Evolutionary conservation across 2,113 vertebrate genomes (phyloP).

Genomic region (Centropus bengalensis): DNA sequence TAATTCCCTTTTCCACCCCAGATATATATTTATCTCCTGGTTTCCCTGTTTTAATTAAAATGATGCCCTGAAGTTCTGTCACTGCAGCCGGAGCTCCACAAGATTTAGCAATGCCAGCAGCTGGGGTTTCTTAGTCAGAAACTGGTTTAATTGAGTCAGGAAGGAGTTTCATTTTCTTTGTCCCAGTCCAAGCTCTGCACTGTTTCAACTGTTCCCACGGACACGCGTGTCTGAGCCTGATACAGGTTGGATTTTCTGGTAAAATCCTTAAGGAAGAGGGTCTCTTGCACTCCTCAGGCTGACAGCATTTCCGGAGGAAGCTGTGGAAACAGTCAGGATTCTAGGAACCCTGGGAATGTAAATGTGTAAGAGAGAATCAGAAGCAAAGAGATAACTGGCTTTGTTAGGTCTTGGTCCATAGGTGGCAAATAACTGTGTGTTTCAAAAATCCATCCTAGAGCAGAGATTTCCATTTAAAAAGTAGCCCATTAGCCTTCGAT

Average conservation of each 20-base stretch:
- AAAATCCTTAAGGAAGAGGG: neutral
- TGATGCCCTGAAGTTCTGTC: neutral
- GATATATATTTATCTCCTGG: fast-evolving
- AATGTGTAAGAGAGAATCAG: conserved; percentile 38
- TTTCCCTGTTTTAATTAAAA: neutral
- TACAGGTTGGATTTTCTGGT: neutral
- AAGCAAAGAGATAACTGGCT: conserved; percentile 8
- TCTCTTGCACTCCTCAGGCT: neutral
- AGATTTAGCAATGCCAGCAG: neutral
- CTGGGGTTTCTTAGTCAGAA: neutral
- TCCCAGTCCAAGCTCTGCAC: neutral
- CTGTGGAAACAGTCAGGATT: neutral
- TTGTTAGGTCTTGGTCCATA: neutral
- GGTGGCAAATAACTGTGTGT: neutral
- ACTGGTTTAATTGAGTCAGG: neutral
- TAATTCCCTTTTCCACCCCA: neutral
- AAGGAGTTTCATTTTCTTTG: neutral
- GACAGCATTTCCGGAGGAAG: neutral
- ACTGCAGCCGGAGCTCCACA: neutral
- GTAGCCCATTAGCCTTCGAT: conserved; percentile 35
- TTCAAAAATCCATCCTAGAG: conserved; percentile 38
- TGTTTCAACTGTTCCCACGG: neutral
- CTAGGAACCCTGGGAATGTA: neutral
- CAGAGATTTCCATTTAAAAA: conserved; percentile 57
- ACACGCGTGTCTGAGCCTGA: neutral